Evolutionary conservation across 2,888 invertebrate species (phyloP), one percentile per base, ranked within the genome.

Genomic region (Melipona bicolor): DNA sequence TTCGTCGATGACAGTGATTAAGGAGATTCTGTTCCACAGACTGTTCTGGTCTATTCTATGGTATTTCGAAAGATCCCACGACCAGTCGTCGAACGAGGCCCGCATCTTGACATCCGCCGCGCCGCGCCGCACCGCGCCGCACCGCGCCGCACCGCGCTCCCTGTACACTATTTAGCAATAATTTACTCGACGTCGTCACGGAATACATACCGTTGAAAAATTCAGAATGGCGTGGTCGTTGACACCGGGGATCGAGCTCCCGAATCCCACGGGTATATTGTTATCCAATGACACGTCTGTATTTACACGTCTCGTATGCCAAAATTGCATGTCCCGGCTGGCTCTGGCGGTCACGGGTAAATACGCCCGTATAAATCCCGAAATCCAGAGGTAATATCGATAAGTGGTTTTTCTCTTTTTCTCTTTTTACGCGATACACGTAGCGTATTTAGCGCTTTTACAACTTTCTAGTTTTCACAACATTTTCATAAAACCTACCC

Each of bases 251-350:
- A 69, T 71, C 75, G 67, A 72, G 43, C 73, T 64, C 49, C 9
- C 68, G 67, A 79, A 87, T 92, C 91, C 91, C 92, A 93, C 92
- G 93, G 93, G 93, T 91, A 90, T 91, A 93, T 93, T 93, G 92
- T 93, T 89, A 83, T 89, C 83, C 88, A 87, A 90, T 89, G 87
- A 89, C 73, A 87, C 69, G 86, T 82, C 68, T 54, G 85, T 82
- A 87, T 84, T 89, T 82, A 85, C 84, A 80, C 84, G 81, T 82
- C 43, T 43, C 69, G 81, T 77, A 68, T 50, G 85, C 50, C 75
- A 79, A 85, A 84, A 88, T 88, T 81, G 84, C 89, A 79, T 74
- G 77, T n/a, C 74, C 27, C 52, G 62, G 62, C 83, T 72, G 65
- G 43, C 43, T 43, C 43, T 43, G 43, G 9, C 9, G 43, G 43